Evolutionary conservation across 1,140 invertebrate genomes (phyloP).

Genomic region (Zaprionus vittiger): DNA sequence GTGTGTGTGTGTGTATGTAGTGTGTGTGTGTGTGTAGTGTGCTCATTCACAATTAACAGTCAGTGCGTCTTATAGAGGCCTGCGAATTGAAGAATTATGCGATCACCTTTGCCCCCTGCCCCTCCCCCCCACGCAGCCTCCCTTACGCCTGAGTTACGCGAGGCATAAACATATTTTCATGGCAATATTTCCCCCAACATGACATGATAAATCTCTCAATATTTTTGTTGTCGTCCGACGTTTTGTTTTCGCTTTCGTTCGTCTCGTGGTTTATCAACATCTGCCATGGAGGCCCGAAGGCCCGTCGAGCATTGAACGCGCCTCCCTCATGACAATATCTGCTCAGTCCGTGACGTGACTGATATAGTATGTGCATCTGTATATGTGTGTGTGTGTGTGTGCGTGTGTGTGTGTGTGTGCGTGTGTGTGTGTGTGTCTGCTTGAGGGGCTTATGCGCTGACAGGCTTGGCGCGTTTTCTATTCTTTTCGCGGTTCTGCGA

Average conservation of each 20-base stretch:
- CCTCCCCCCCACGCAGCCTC: not conserved
- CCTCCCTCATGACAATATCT: slow-evolving; percentile 26
- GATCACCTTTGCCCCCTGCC: slow-evolving; percentile 26
- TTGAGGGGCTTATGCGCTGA: not conserved
- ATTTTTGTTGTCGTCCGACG: slow-evolving; percentile 3
- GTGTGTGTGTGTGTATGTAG: not conserved
- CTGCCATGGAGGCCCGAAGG: slow-evolving; percentile 24
- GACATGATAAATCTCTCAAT: slow-evolving; percentile 44
- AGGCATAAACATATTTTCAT: slow-evolving; percentile 49
- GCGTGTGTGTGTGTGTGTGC: not conserved
- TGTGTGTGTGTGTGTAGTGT: not conserved
- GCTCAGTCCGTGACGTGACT: slow-evolving; percentile 23
- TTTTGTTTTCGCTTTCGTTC: slow-evolving; percentile 13
- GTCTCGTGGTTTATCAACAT: not conserved
- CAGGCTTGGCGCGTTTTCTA: slow-evolving; percentile 3
- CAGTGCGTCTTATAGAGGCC: not conserved
- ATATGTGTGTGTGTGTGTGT: not conserved
- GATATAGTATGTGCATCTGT: slow-evolving; percentile 2
- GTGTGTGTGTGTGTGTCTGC: not conserved
- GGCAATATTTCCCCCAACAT: slow-evolving; percentile 42
- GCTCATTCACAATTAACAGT: slow-evolving; percentile 5
- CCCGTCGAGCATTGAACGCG: slow-evolving; percentile 9
- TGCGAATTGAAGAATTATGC: slow-evolving; percentile 39
- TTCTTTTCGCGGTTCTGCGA: not conserved
- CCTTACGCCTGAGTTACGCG: slow-evolving; percentile 45